A percentile compares a stretch with the other conserved stretches of the same genome.
These are phyloP conservation scores for Lucilia cuprina DNA, from an alignment of 1,140 invertebrate genomes.

Conservation along the genomic window DNA sequence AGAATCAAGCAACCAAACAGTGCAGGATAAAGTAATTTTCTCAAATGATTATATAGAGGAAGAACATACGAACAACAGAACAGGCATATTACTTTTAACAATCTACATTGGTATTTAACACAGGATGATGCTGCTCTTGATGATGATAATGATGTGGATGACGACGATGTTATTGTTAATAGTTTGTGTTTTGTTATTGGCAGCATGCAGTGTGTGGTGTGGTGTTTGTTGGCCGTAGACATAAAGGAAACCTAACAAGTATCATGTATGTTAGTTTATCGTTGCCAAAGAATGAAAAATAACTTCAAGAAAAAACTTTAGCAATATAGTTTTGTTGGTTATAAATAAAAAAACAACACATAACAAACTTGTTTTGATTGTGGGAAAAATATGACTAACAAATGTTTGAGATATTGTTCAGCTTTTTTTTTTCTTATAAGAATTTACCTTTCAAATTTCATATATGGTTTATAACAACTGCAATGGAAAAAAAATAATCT, in stretches of 20 bases:
- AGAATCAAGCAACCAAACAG: neutral
- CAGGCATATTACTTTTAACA: neutral
- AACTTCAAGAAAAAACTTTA: neutral
- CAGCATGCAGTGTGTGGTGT: neutral
- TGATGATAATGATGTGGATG: slow-evolving; percentile 21
- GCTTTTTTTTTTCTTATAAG: neutral
- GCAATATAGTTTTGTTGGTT: too few relatives aligned
- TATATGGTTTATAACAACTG: neutral
- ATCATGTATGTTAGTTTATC: slow-evolving; percentile 19
- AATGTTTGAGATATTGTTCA: neutral
- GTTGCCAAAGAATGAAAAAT: neutral
- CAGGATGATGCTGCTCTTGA: neutral
- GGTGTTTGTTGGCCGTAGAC: neutral
- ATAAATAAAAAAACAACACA: too few relatives aligned
- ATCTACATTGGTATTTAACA: neutral
- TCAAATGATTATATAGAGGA: slow-evolving; percentile 9
- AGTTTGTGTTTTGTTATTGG: neutral
- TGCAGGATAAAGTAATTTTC: slow-evolving; percentile 34
- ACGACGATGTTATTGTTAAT: neutral
- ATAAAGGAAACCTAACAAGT: slow-evolving; percentile 32
- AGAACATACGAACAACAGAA: neutral
- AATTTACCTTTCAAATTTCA: neutral
- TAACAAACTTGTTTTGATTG: slow-evolving; percentile 28
- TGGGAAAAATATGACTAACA: slow-evolving; percentile 28
- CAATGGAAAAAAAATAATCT: neutral